phyloP scores from a whole-genome alignment of 1,140 invertebrate genomes.

The Macrostomum lignano region DNA sequence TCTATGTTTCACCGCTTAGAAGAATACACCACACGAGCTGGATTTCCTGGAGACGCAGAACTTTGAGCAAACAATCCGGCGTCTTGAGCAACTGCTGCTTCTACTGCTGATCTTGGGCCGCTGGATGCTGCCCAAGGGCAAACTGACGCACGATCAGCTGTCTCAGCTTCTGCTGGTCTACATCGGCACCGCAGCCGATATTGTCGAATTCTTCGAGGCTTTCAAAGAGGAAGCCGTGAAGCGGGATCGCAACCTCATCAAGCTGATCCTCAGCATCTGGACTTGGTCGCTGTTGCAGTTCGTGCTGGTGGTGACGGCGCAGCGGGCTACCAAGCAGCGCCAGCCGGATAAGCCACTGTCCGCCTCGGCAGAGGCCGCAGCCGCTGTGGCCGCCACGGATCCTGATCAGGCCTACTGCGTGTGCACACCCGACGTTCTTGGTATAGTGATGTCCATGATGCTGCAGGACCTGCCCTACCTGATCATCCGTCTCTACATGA shows the following conservation, averaged over 20 bases:
- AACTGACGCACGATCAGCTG: constrained; percentile 55
- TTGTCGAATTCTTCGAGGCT: constrained; percentile 78
- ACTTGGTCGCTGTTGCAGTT: constrained; percentile 65
- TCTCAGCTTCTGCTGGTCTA: constrained; percentile 54
- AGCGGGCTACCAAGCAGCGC: constrained; percentile 39
- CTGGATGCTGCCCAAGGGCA: constrained; percentile 57
- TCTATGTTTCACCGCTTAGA: not conserved
- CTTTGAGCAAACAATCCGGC: constrained; percentile 53
- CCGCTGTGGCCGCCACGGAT: constrained; percentile 6
- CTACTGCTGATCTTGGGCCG: constrained; percentile 58
- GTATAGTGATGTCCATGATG: constrained; percentile 9
- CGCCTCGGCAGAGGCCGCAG: too few species aligned
- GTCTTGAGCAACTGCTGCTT: constrained; percentile 64
- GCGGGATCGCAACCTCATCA: constrained; percentile 15
- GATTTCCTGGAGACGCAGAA: constrained; percentile 10
- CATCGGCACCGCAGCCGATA: constrained; percentile 55
- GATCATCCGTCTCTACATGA: constrained; percentile 12
- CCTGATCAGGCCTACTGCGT: too few species aligned
- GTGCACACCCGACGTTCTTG: constrained; percentile 10
- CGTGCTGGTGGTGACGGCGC: constrained; percentile 56
- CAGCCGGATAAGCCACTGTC: too few species aligned
- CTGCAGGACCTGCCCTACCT: constrained; percentile 19
- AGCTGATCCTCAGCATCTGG: constrained; percentile 21
- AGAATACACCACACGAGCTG: not conserved
- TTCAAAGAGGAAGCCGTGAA: constrained; percentile 33